Conservation (phyloP, 2,113 vertebrate species). For the Corythoichthys intestinalis region DNA sequence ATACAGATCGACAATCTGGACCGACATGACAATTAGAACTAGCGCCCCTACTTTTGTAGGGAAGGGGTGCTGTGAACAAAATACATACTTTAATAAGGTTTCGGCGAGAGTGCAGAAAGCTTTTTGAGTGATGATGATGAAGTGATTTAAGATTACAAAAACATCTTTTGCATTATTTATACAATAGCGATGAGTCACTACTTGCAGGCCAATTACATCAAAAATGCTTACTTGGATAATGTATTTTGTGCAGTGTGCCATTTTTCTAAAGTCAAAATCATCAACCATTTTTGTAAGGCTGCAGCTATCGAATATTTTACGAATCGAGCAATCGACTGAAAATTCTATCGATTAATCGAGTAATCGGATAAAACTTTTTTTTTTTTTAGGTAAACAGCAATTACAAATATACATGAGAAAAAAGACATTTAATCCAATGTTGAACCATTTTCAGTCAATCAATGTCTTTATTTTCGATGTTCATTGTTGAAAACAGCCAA, state of each 20-base stretch:
- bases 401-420: too few species aligned
- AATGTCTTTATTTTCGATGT: too few species aligned
- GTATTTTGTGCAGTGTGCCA: neutral
- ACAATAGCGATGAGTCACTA: neutral
- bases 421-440: too few species aligned
- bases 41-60: neutral
- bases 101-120: neutral
- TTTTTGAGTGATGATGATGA: neutral
- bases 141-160: neutral
- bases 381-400: too few species aligned
- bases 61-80: neutral
- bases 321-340: too few species aligned
- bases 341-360: too few species aligned
- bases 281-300: neutral
- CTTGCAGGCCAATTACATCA: neutral
- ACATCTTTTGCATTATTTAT: neutral
- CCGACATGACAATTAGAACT: neutral
- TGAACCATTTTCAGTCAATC: too few species aligned
- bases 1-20: neutral
- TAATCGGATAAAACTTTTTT: too few species aligned
- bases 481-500: too few species aligned
- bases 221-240: neutral
- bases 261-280: neutral
- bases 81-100: neutral
- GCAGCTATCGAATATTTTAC: too few species aligned